Base-by-base conservation (phyloP, 1,140 invertebrate species). In the Pristionchus pacificus region DNA sequence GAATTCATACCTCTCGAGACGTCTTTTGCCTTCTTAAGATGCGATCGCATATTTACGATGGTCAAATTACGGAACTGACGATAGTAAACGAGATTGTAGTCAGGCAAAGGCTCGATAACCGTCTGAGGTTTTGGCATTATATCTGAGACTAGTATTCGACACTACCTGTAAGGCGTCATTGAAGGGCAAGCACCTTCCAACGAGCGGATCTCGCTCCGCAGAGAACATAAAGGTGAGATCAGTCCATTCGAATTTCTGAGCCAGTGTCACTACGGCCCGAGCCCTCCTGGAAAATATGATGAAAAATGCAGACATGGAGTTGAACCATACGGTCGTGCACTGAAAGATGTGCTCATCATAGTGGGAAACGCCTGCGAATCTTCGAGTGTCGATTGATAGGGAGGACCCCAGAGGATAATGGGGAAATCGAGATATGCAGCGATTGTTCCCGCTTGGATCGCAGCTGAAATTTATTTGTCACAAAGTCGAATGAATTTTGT, bases 401-500 rank as follows among this genome's bases (percentile, higher is more conserved):
- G 69, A 0, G 74, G 65, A 24, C 78, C 78, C 78, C 78, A 79
- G 2, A 79, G 33, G 2, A 74, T 58, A 2, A 79, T 60, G 0
- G 78, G 78, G 24, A 76, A 66, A 59, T 79, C 77, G 33, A 75
- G 72, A 64, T 68, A 80, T 1, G 55, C 62, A 38, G 65, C 73
- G 38, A 74, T 67, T 57, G 71, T 60, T 60, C 29, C 73, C n/a
- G 32, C 67, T 13, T 70, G 49, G 28, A 67, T 58, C 3, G 73
- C 73, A 24, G 68, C 72, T 74, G 24, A 65, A 69, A 38, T 14
- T 13, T 27, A 58, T 24, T 49, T 2, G 14, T n/a, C n/a, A n/a
- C n/a, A n/a, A 67, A 10, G 3, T 68, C 28, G 6, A 19, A 24
- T 13, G 10, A 24, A 6, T 65, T 15, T 25, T 19, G 14, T 69